Conservation (phyloP, 2,888 invertebrate species). For the Epistrophella euchroma region DNA sequence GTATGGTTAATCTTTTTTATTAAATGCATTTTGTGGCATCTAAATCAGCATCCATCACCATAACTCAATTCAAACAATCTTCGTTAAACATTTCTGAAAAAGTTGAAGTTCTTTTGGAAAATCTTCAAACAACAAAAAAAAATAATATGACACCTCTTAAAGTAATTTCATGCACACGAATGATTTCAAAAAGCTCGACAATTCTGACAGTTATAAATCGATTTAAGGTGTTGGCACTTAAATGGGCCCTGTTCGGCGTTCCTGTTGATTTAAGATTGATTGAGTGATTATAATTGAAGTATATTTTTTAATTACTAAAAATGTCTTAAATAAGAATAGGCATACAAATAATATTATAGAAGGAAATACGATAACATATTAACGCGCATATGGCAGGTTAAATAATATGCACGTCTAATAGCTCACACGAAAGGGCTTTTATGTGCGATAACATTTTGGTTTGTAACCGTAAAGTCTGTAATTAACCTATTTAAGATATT, state of each 20-base stretch:
- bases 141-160: conserved; percentile 57
- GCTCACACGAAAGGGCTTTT: no score
- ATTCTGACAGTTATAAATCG: conserved; percentile 47
- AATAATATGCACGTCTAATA: no score
- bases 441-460: no score
- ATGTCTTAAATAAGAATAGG: no score
- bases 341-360: no score
- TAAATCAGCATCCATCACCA: neutral
- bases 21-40: neutral
- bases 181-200: conserved; percentile 32
- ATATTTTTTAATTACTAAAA: no score
- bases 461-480: no score
- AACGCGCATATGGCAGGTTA: no score
- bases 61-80: neutral
- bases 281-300: conserved; percentile 46
- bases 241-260: no score
- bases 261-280: conserved; percentile 48
- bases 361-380: no score
- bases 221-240: conserved; percentile 37
- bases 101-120: neutral
- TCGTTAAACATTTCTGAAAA: neutral
- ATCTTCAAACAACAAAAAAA: conserved; percentile 15
- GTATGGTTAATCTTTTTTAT: neutral
- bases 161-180: conserved; percentile 66
- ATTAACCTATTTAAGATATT: no score